Evolutionary conservation across 2,113 vertebrate species (phyloP), one percentile per base, ranked within the genome.

Genomic region (Nannospalax galili): DNA sequence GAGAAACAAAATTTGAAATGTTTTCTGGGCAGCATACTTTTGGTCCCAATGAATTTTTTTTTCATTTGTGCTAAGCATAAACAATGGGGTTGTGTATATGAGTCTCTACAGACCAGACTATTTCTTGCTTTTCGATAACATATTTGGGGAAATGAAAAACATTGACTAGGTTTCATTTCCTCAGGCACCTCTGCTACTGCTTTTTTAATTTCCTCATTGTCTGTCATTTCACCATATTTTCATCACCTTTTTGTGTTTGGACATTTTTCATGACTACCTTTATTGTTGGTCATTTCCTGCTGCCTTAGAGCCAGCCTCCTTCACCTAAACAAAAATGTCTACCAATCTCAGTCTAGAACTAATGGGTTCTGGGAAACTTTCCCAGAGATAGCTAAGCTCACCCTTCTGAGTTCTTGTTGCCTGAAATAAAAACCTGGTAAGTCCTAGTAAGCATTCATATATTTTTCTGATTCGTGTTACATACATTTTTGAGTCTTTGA

Each of bases 201-300:
- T 84, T 72, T 70, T 32, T 69, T 24, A 4, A 45, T 87, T 52
- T 91, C 3, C 3, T 82, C 3, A 40, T 40, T 85, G 3, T 74
- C 26, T 88, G 52, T 56, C 26, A 77, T 92, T 75, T 93, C 65
- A 95, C 22, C 26, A 69, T 78, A 65, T 74, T 93, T 94, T 91
- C 30, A 77, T 84, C 40, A 52, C 5, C n/a, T 30, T 17, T 32
- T 72, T 8, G n/a, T 5, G 4, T 75, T 85, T 22, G 2, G 91
- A 56, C 2, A 62, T 67, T 80, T 93, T 72, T 12, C 77, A 15
- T 32, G 1, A 65, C 30, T 67, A 4, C 52, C 24, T 95, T 86
- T 37, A 88, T 15, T 2, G 7, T 7, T 42, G 56, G 58, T 70
- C 73, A 77, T 58, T 90, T 88, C 32, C 67, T 56, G 5, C 3